Evolutionary conservation across 2,888 invertebrate species (phyloP), one percentile per base, ranked within the genome.

Genomic region (Dryobota labecula): DNA sequence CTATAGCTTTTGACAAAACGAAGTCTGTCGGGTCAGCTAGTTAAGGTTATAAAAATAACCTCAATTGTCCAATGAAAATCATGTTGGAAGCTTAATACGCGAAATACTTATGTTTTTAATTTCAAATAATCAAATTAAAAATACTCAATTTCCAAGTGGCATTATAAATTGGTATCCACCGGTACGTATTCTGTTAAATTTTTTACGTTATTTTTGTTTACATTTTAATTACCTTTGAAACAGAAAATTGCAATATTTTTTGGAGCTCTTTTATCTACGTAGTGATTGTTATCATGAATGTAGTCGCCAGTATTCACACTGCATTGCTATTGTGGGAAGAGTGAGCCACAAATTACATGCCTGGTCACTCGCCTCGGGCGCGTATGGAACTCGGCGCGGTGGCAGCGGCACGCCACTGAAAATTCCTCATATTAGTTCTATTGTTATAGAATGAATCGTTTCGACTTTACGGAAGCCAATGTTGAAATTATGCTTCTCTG

Each of bases 331-430:
- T 73, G 76, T 73, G 70, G 61, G 30, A 2, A 57, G 51, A 24
- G 56, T 56, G 20, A 53, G 56, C 73, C 63, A 65, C 76, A 73
- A 83, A 85, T 83, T 78, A 85, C 70, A 74, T 63, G 70, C 45
- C 61, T 47, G 69, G 61, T 60, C 73, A 57, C 54, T 56, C 47
- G 60, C 53, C 20, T 61, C 43, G 63, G 36, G 43, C 51, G 69
- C 56, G 51, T 61, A 45, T 49, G 33, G 56, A 71, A 54, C 33
- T 43, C 70, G 18, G 8, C 47, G 56, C 54, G 56, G 49, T 30
- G 20, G 30, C 45, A 8, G 58, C 20, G 77, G 70, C 58, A 45
- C 11, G 41, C 45, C 60, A 41, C 64, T 72, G 74, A 70, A 78
- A 82, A 82, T 75, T 54, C 36, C 70, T 67, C 53, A 64, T 73